Evolutionary conservation across 2,113 vertebrate species (phyloP).

Genomic region (Phycodurus eques): DNA sequence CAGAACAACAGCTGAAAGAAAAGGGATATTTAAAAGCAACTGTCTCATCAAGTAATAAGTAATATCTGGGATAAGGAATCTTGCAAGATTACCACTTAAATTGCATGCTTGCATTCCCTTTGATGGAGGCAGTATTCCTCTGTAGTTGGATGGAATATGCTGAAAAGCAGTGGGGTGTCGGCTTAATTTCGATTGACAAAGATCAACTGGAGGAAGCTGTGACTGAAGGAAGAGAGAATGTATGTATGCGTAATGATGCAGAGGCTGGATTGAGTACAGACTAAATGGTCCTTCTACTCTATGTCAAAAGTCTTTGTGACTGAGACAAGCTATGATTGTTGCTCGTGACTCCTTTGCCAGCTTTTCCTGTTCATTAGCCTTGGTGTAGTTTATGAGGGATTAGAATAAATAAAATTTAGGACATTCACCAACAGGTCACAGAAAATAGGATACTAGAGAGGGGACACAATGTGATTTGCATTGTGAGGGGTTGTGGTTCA

Average conservation of each 20-base stretch:
- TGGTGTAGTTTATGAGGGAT: slow-evolving; percentile 39
- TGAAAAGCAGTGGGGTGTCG: slow-evolving; percentile 23
- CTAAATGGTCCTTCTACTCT: slow-evolving; percentile 26
- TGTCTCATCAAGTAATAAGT: too few species aligned
- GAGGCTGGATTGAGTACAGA: slow-evolving; percentile 3
- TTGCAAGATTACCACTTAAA: slow-evolving; percentile 1
- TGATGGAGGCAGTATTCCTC: slow-evolving; percentile 27
- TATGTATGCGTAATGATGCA: neutral
- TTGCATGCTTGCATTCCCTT: slow-evolving; percentile 15
- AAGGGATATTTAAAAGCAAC: neutral
- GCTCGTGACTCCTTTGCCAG: slow-evolving; percentile 8
- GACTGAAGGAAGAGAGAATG: slow-evolving; percentile 10
- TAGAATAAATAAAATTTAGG: slow-evolving; percentile 49
- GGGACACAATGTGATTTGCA: slow-evolving; percentile 33
- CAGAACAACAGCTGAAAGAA: neutral
- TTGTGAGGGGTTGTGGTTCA: slow-evolving; percentile 25
- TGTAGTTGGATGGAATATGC: slow-evolving; percentile 13
- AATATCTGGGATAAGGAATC: neutral
- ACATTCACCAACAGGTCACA: slow-evolving; percentile 43
- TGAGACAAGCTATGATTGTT: slow-evolving; percentile 46
- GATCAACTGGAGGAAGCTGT: slow-evolving; percentile 36
- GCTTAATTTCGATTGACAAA: slow-evolving; percentile 32
- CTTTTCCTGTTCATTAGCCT: slow-evolving; percentile 45
- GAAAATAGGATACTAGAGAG: slow-evolving; percentile 39
- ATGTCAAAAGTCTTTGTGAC: slow-evolving; percentile 49